Evolutionary conservation across 2,113 vertebrate genomes (phyloP), one percentile per base, ranked within the genome.

Genomic region (Tor tambroides): DNA sequence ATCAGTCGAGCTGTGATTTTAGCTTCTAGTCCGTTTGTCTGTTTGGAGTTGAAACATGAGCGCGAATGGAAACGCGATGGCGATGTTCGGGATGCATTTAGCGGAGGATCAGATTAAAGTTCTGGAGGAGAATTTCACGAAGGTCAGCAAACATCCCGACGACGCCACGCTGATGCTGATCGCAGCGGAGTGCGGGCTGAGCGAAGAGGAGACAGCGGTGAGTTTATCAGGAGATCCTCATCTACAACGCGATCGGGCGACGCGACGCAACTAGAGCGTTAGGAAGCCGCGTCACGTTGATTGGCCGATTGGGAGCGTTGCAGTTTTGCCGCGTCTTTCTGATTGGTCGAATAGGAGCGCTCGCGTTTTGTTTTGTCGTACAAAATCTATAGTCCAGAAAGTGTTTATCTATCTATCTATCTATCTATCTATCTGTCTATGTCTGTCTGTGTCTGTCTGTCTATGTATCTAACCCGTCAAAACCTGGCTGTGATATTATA

Each of bases 51-150:
- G 41, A 65, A 75, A n/a, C 67, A 84, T 84, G 83, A 35, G 88
- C 6, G 41, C 87, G 80, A 72, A 43, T 26, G 80, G 86, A 43
- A 84, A 83, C 54, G 80, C 59, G 49, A 77, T 46, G 77, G 83
- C 56, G 49, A 76, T 56, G 78, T 90, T 82, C 15, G n/a, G 35
- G 28, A 41, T 90, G 91, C 80, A 88, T 5, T 90, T 96, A 87
- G 89, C 91, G n/a, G 93, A 93, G 30, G 91, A 95, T 0, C 95
- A 95, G 92, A 28, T 93, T 12, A 86, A 89, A 86, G 30, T 91
- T 38, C 89, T 96, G 93, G 95, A 96, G 92, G 90, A 94, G 4
- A 94, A 92, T 71, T 96, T 95, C 87, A 89, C 59, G 35, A 93
- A 89, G 79, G 88, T 88, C 15, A 90, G 71, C 88, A 93, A 86